phyloP scores from a whole-genome alignment of 1,140 invertebrate species.

The Dendrolimus punctatus region DNA sequence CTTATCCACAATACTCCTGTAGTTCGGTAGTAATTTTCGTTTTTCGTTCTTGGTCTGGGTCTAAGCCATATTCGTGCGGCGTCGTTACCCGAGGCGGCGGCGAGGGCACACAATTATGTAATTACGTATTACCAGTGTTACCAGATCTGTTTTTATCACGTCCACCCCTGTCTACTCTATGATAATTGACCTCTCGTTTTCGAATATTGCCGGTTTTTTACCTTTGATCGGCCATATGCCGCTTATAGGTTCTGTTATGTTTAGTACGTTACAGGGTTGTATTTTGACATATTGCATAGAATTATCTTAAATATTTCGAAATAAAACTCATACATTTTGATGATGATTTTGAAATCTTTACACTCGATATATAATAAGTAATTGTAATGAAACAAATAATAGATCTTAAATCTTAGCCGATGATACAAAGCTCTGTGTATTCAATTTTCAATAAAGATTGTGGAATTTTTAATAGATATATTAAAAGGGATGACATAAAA shows the following conservation, averaged over 20 bases:
- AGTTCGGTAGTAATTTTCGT: conserved; percentile 28
- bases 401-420: too few species aligned
- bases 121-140: conserved; percentile 70
- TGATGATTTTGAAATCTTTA: too few species aligned
- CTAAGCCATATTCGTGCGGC: conserved; percentile 62
- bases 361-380: too few species aligned
- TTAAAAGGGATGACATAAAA: too few species aligned
- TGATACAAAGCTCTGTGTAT: too few species aligned
- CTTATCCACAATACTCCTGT: conserved; percentile 27
- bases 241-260: background rate
- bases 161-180: conserved; percentile 65
- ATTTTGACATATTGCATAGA: too few species aligned
- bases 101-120: conserved; percentile 64
- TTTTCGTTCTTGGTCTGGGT: conserved; percentile 36
- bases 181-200: conserved; percentile 65
- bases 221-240: conserved; percentile 34
- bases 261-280: conserved; percentile 1
- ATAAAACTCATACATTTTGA: too few species aligned
- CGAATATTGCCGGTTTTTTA: conserved; percentile 49
- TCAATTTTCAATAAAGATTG: too few species aligned
- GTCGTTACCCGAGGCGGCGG: conserved; percentile 55
- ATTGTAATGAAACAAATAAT: too few species aligned
- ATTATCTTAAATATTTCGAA: too few species aligned
- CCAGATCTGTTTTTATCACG: conserved; percentile 70
- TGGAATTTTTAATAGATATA: too few species aligned